These are phyloP conservation scores for Drosophila ustulata DNA, from an alignment of 2,888 invertebrate species.

Conservation along the genomic window DNA sequence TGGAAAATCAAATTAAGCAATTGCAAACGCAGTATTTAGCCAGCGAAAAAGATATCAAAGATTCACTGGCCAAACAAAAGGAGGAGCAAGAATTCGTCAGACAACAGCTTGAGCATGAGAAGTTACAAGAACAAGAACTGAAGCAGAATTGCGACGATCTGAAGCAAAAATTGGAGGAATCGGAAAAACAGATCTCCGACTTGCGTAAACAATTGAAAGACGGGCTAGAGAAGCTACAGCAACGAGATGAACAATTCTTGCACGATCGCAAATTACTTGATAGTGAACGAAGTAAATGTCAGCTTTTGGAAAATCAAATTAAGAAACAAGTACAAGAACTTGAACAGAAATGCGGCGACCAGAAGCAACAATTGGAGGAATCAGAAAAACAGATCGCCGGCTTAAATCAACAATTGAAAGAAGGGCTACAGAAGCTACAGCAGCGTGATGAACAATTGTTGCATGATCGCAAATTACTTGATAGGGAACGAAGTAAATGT, in stretches of 20 bases:
- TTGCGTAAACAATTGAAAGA: not conserved
- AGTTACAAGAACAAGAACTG: not conserved
- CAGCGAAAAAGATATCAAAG: too few species aligned
- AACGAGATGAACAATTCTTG: not conserved
- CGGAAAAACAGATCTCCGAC: not conserved
- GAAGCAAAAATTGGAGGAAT: not conserved
- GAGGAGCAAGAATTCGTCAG: too few species aligned
- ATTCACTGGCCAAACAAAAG: too few species aligned
- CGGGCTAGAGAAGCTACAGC: not conserved
- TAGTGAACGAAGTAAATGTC: not conserved
- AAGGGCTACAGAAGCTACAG: constrained; percentile 24
- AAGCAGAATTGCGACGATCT: not conserved
- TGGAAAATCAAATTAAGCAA: not conserved
- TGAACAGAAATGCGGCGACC: not conserved
- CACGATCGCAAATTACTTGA: not conserved
- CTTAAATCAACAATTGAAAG: constrained; percentile 29
- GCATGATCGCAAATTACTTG: not conserved
- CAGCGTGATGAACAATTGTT: constrained; percentile 2
- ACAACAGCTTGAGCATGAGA: too few species aligned
- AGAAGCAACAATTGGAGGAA: not conserved
- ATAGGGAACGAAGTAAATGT: not conserved
- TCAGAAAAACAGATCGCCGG: not conserved
- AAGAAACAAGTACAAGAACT: not conserved
- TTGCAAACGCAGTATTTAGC: too few species aligned
- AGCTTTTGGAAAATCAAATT: not conserved